Percentiles rank a stretch among this genome's conserved stretches.
phyloP scores from a whole-genome alignment of 2,113 vertebrate genomes.

The Tragelaphus imberbis region DNA sequence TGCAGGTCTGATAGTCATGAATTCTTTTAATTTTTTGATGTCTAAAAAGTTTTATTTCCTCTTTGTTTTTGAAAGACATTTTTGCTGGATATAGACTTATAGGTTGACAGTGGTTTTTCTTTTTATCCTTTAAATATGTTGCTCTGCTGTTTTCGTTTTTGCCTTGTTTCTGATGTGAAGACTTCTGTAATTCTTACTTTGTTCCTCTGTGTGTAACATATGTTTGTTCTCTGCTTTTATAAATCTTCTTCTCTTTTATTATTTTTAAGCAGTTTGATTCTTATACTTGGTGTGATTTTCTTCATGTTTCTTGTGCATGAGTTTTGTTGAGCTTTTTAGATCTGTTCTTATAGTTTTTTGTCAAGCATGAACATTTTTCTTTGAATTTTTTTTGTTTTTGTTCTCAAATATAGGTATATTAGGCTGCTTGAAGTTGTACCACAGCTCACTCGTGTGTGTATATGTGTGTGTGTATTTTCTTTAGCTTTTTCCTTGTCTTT shows the following conservation, averaged over 20 bases:
- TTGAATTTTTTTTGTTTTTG: neutral
- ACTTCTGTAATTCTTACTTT: neutral
- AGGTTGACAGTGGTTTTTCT: neutral
- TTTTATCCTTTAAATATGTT: neutral
- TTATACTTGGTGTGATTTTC: neutral
- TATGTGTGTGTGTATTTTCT: neutral
- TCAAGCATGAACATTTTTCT: neutral
- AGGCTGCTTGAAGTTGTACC: neutral
- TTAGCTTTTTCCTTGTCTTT: neutral
- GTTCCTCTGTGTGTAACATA: neutral
- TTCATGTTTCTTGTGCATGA: neutral
- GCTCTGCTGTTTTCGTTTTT: neutral
- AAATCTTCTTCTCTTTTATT: neutral
- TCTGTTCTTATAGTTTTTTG: neutral
- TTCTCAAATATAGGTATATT: neutral
- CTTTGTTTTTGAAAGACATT: neutral
- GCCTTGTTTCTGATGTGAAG: neutral
- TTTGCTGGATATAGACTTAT: neutral
- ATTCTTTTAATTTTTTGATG: neutral
- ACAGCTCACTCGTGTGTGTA: neutral
- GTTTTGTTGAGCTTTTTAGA: neutral
- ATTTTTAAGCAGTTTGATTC: neutral
- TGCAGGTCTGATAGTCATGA: neutral
- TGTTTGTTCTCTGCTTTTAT: neutral
- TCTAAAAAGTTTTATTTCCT: neutral